phyloP scores from a whole-genome alignment of 2,113 vertebrate genomes.

The Mugil cephalus region DNA sequence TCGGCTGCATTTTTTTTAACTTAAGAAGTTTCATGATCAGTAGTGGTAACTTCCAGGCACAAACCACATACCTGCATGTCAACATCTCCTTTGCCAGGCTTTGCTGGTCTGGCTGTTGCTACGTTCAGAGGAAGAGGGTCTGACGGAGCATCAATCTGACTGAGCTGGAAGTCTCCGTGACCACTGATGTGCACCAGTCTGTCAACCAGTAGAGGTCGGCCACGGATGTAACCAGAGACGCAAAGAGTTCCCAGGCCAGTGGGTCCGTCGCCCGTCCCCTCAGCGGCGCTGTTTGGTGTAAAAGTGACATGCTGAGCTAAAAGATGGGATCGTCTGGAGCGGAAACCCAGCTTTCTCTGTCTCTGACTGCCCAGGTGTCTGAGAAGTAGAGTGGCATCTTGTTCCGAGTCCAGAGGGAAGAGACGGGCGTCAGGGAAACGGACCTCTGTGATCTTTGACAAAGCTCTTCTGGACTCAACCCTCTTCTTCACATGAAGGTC shows the following conservation, averaged over 20 bases:
- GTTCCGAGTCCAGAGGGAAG: conserved; percentile 88
- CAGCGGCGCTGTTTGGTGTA: conserved; percentile 70
- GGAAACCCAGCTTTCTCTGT: conserved; percentile 89
- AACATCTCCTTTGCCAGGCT: conserved; percentile 79
- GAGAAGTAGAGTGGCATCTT: conserved; percentile 88
- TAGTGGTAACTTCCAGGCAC: neutral
- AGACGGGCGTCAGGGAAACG: conserved; percentile 91
- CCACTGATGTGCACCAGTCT: conserved; percentile 93
- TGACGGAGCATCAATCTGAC: conserved; percentile 90
- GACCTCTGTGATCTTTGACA: conserved; percentile 87
- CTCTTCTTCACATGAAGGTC: conserved; percentile 90
- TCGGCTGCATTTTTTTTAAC: neutral
- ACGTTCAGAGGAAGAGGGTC: conserved; percentile 90
- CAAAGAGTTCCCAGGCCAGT: conserved; percentile 88
- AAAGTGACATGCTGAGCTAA: conserved; percentile 87
- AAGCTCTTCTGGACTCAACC: conserved; percentile 86
- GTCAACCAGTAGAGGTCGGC: conserved; percentile 87
- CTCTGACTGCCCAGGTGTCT: conserved; percentile 91
- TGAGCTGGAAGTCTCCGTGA: conserved; percentile 95
- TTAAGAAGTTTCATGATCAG: too few species aligned
- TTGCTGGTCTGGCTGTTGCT: conserved; percentile 74
- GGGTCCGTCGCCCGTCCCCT: conserved; percentile 61
- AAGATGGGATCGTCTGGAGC: conserved; percentile 89
- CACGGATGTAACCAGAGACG: conserved; percentile 93
- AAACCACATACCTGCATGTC: conserved; percentile 83